Percentiles rank a stretch among this genome's conserved stretches.
Conservation (phyloP, 2,888 invertebrate genomes). For the Agrochola macilenta region DNA sequence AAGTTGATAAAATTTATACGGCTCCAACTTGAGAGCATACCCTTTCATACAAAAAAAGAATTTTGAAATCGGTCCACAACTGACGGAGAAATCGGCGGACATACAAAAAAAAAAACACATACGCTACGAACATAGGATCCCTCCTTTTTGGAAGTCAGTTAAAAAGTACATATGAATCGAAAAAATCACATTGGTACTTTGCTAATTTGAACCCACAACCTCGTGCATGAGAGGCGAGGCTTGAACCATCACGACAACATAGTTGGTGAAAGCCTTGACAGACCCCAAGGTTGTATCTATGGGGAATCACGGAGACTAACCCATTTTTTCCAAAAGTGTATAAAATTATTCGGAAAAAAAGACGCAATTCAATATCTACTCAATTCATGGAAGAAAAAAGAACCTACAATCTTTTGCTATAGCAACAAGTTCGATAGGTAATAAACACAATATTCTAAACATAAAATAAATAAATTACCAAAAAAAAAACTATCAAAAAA, state of each 20-base stretch:
- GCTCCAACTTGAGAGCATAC: too few species aligned
- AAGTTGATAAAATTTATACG: too few species aligned
- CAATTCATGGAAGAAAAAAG: not conserved
- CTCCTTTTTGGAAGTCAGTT: too few species aligned
- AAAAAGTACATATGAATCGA: too few species aligned
- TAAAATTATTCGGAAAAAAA: not conserved
- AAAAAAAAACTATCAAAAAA: constrained; percentile 13
- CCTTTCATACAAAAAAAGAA: too few species aligned
- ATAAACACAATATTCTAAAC: constrained; percentile 21
- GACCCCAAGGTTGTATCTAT: constrained; percentile 15
- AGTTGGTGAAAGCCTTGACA: not conserved
- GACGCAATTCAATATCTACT: constrained; percentile 3
- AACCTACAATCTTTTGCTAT: constrained; percentile 14
- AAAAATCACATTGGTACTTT: not conserved
- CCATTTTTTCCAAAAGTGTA: constrained; percentile 4
- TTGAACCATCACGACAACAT: not conserved
- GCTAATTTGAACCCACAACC: not conserved
- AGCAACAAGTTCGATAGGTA: constrained; percentile 16
- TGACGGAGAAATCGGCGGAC: too few species aligned
- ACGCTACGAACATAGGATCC: too few species aligned
- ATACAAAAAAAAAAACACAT: too few species aligned
- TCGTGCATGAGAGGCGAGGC: not conserved
- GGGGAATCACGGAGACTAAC: not conserved
- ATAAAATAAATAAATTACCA: constrained; percentile 35
- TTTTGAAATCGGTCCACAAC: too few species aligned